Percentiles rank a stretch among this genome's conserved stretches.
phyloP scores from a whole-genome alignment of 1,140 invertebrate genomes.

The Cephus cinctus region DNA sequence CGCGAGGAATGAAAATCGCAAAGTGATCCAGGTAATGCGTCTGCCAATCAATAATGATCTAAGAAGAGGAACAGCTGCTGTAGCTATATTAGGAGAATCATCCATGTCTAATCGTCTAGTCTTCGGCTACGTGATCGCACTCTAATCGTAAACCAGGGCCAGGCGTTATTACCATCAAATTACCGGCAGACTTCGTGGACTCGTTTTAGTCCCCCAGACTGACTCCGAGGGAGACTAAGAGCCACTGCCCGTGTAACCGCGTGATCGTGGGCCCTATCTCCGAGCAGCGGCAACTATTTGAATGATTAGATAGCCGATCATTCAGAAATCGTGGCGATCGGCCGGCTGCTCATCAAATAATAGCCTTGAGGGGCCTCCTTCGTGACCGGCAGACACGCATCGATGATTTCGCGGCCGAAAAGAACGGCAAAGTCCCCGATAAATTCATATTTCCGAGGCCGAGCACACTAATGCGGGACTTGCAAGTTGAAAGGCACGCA shows the following conservation, averaged over 20 bases:
- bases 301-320: slow-evolving; percentile 42
- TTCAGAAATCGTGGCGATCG: slow-evolving; percentile 30
- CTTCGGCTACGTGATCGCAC: background rate
- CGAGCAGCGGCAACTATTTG: slow-evolving; percentile 29
- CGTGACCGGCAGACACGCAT: slow-evolving; percentile 20
- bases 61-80: background rate
- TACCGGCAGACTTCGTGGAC: slow-evolving; percentile 1
- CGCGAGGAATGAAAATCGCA: background rate
- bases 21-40: background rate
- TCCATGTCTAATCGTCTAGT: background rate
- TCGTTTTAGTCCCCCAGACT: background rate
- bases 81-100: background rate
- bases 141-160: slow-evolving; percentile 5
- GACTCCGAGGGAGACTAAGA: background rate
- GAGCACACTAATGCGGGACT: too few species aligned
- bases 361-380: slow-evolving; percentile 29
- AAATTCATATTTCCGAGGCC: too few species aligned
- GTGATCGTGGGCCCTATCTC: too few species aligned
- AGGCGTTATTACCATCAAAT: slow-evolving; percentile 6
- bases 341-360: slow-evolving; percentile 33
- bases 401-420: slow-evolving; percentile 24
- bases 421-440: slow-evolving; percentile 5
- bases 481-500: too few species aligned
- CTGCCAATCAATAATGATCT: background rate
- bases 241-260: background rate